A percentile compares a stretch with the other conserved stretches of the same genome.
Conservation (phyloP, 35 echinoderm and acorn worm genomes). For the Eucidaris tribuloides region DNA sequence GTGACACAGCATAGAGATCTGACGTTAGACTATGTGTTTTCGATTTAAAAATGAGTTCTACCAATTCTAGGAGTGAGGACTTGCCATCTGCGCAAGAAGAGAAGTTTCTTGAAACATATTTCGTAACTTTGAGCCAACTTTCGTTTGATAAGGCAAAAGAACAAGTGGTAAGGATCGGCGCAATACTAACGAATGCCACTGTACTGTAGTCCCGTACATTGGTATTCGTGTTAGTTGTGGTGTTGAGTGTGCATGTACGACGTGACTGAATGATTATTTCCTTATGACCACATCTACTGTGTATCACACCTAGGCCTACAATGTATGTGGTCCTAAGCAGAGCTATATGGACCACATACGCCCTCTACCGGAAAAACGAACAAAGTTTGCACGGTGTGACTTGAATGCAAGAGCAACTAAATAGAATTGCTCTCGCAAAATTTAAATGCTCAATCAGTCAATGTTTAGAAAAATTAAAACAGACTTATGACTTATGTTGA, state of each 20-base stretch:
- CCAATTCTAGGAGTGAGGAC: not conserved
- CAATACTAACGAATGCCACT: not conserved
- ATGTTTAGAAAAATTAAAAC: too few relatives aligned
- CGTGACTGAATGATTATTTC: not conserved
- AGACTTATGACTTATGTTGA: too few relatives aligned
- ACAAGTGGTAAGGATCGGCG: slow-evolving; percentile 28
- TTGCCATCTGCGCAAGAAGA: slow-evolving; percentile 27
- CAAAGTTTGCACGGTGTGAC: too few relatives aligned
- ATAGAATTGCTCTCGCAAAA: too few relatives aligned
- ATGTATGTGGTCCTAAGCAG: too few relatives aligned
- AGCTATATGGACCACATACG: too few relatives aligned
- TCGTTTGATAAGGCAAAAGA: slow-evolving; percentile 59
- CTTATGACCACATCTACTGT: too few relatives aligned
- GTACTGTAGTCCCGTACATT: not conserved
- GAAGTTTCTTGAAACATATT: slow-evolving; percentile 52
- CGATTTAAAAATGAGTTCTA: not conserved
- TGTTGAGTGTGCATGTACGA: not conserved
- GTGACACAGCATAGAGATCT: not conserved
- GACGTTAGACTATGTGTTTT: not conserved
- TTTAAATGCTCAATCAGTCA: not conserved
- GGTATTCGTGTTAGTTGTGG: not conserved
- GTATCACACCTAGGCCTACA: not conserved
- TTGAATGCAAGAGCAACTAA: too few relatives aligned
- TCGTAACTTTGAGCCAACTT: slow-evolving; percentile 49
- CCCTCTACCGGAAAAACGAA: too few relatives aligned